Conservation (phyloP, 2,113 vertebrate species). For the Colistium nudipinnis region DNA sequence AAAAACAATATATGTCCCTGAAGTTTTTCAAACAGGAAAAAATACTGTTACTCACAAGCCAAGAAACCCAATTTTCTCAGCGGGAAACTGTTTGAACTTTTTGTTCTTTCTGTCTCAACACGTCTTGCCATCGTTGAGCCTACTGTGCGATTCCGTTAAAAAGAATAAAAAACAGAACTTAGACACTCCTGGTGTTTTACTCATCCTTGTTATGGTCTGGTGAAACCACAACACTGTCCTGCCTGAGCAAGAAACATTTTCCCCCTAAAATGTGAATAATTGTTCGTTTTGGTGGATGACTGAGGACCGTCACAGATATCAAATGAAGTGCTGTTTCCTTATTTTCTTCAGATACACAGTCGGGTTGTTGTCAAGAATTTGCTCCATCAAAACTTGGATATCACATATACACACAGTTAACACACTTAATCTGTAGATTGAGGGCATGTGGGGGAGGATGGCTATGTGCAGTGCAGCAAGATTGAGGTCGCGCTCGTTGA, state of each 20-base stretch:
- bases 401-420: not conserved
- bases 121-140: too few relatives aligned
- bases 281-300: too few relatives aligned
- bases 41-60: not conserved
- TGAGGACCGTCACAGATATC: not conserved
- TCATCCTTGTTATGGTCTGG: too few relatives aligned
- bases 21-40: not conserved
- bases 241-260: too few relatives aligned
- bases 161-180: too few relatives aligned
- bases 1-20: not conserved
- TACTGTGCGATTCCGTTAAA: too few relatives aligned
- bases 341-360: not conserved
- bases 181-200: too few relatives aligned
- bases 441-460: conserved; percentile 46
- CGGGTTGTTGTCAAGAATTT: too few relatives aligned
- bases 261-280: too few relatives aligned
- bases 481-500: conserved; percentile 30
- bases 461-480: conserved; percentile 27
- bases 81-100: not conserved
- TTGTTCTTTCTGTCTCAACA: not conserved
- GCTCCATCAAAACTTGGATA: too few relatives aligned
- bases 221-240: too few relatives aligned
- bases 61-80: not conserved
- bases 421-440: conserved; percentile 44
- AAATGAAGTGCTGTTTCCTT: not conserved